Conservation (phyloP, 2,888 invertebrate species). For the Megamerina dolium region DNA sequence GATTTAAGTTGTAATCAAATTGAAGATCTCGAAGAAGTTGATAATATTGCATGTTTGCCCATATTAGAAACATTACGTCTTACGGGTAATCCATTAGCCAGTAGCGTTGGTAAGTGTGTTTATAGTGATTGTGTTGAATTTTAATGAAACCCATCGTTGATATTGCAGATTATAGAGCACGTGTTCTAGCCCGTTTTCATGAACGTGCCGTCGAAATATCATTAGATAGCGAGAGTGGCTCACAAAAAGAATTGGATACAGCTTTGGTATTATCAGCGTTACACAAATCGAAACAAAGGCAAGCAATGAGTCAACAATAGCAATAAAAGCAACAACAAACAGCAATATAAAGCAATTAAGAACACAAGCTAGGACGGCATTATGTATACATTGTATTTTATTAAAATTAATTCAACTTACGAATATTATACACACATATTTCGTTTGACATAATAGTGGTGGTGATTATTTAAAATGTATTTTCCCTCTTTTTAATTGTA, state of each 20-base stretch:
- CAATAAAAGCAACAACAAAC: not conserved
- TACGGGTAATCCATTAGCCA: conserved; percentile 84
- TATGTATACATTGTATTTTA: no score
- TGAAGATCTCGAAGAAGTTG: conserved; percentile 72
- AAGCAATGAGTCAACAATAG: conserved; percentile 22
- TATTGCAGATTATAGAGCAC: conserved; percentile 76
- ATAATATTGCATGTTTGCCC: conserved; percentile 72
- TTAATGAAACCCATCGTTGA: no score
- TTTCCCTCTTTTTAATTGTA: no score
- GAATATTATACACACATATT: no score
- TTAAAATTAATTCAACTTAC: no score
- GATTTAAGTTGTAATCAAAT: conserved; percentile 85
- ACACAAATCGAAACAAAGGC: conserved; percentile 48
- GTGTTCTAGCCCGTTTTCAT: conserved; percentile 82
- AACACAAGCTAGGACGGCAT: not conserved
- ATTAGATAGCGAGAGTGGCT: conserved; percentile 81
- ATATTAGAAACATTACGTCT: conserved; percentile 81
- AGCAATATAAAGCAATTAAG: not conserved
- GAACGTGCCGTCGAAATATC: conserved; percentile 75
- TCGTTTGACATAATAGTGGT: no score
- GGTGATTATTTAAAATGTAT: no score
- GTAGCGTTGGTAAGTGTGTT: conserved; percentile 57
- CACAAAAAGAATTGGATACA: conserved; percentile 84
- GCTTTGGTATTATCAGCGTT: conserved; percentile 86
- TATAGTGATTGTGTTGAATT: conserved; percentile 86